Base-by-base conservation (phyloP, 1,140 invertebrate species). In the Drosophila kanapiae region DNA sequence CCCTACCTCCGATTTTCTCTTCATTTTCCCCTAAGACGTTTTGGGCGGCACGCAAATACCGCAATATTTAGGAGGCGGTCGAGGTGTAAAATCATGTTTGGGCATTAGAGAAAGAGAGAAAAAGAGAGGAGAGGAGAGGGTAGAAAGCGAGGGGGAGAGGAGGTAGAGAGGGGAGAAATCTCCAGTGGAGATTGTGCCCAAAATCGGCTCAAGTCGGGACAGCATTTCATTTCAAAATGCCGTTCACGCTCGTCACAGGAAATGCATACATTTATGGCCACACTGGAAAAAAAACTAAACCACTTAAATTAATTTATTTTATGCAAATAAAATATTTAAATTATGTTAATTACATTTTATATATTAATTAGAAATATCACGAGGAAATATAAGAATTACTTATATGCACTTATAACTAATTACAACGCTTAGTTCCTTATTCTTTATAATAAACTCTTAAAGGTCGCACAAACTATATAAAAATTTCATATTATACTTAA, bases 81-180 rank as follows among this genome's bases (percentile, higher is more conserved):
- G 53, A 75, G 72, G 53, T 72, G 67, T 71, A 72, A 72, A 71
- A 72, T 72, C 69, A 59, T 72, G 69, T 71, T 72, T 58, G 54
- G 54, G 45, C 18, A 27, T 72, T 72, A 51, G 67, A 31, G 29
- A 37, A 9, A 40, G 14, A 27, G 10, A 29, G 8, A 2, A 1
- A 11, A 1, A 11, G 16, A 6, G 11, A 57, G 31, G 33, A 3
- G 18, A 27, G 4, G 33, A 23, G 5, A 38, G 37, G 5, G 42
- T 11, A 23, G 31, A 23, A 18, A 37, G 6, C n/a, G n/a, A n/a
- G 9, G 7, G 11, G 3, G 9, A 11, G 33, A 11, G 13, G 16
- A 42, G 14, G n/a, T n/a, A 23, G 33, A 23, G 31, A 37, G 6
- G 6, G 10, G n/a, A 27, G 31, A 33, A 45, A 38, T 37, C 27